Evolutionary conservation across 2,113 vertebrate species (phyloP).

Genomic region (Limanda limanda): DNA sequence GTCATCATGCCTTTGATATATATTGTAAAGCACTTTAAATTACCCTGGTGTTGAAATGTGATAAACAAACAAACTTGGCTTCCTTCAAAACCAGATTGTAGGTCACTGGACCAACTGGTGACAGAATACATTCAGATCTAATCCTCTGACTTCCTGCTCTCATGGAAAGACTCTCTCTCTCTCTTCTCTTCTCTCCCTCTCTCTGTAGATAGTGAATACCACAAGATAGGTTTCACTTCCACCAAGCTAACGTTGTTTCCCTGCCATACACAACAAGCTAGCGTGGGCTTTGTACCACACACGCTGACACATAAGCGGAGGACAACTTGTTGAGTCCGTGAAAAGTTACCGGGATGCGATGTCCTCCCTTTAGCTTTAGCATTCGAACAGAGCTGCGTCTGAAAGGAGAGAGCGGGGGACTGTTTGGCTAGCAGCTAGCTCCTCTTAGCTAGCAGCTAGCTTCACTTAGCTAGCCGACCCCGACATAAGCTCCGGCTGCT

Average conservation of each 20-base stretch:
- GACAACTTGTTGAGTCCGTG: background rate
- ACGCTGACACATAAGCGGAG: background rate
- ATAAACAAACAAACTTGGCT: too few species aligned
- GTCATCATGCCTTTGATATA: too few species aligned
- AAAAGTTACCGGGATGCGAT: conserved; percentile 6
- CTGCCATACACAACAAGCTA: background rate
- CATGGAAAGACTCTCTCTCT: background rate
- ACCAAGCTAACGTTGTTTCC: background rate
- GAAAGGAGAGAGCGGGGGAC: conserved; percentile 13
- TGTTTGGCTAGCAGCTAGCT: conserved; percentile 70
- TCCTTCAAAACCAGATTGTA: background rate
- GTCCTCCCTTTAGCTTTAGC: conserved; percentile 8
- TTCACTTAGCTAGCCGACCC: conserved; percentile 60
- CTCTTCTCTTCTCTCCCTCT: too few species aligned
- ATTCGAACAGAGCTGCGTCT: background rate
- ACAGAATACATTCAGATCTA: background rate
- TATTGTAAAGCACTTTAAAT: too few species aligned
- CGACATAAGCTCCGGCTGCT: conserved; percentile 34
- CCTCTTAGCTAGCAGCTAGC: conserved; percentile 69
- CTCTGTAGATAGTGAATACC: background rate
- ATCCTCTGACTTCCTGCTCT: background rate
- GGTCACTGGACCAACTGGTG: background rate
- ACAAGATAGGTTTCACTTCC: background rate
- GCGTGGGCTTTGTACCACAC: background rate
- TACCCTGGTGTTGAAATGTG: too few species aligned